These are phyloP conservation scores for Agrochola macilenta DNA, from an alignment of 2,888 invertebrate genomes.

Conservation along the genomic window DNA sequence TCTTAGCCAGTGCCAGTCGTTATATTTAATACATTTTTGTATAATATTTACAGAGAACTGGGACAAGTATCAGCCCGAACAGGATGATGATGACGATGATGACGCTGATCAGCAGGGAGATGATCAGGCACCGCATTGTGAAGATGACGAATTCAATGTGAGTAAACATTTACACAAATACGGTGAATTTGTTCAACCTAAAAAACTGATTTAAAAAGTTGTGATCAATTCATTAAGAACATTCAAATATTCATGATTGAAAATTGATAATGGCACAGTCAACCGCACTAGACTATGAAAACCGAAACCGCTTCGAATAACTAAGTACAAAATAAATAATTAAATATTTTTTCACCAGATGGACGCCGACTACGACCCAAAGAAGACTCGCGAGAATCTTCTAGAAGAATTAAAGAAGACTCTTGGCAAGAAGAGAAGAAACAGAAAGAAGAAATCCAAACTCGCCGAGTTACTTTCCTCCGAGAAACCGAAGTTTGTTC, in stretches of 20 bases:
- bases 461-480: slow-evolving; percentile 93
- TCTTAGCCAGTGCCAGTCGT: neutral
- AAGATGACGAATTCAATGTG: slow-evolving; percentile 95
- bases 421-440: slow-evolving; percentile 90
- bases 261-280: neutral
- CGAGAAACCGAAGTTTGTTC: slow-evolving; percentile 96
- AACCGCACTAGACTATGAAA: neutral
- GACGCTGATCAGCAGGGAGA: slow-evolving; percentile 42
- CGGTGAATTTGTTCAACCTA: neutral
- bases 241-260: neutral
- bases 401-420: slow-evolving; percentile 89
- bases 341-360: slow-evolving; percentile 88
- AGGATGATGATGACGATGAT: slow-evolving; percentile 70
- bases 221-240: neutral
- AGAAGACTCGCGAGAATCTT: slow-evolving; percentile 85
- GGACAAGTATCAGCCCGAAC: slow-evolving; percentile 91
- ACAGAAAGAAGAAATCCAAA: slow-evolving; percentile 93
- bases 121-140: slow-evolving; percentile 91
- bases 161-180: slow-evolving; percentile 63
- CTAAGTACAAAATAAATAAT: neutral
- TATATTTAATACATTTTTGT: neutral
- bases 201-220: neutral
- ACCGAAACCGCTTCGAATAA: neutral
- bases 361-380: slow-evolving; percentile 96
- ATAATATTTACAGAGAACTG: slow-evolving; percentile 91